Evolutionary conservation across 2,113 vertebrate species (phyloP).

Genomic region (Tachuris rubrigastra): DNA sequence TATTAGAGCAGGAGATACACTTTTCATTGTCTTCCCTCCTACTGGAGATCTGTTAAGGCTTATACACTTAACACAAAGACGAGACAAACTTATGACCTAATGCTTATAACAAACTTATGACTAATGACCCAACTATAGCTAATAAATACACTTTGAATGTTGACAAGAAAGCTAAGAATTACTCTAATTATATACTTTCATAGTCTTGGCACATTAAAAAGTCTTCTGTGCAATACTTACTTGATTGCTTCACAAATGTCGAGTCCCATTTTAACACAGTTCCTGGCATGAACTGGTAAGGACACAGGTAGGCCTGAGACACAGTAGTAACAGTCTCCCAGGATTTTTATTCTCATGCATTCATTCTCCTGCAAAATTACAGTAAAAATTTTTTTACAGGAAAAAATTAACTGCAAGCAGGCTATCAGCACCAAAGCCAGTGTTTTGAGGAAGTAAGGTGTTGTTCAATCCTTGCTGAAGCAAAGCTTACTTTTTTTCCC

Average conservation of each 20-base stretch:
- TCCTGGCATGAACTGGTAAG: conserved; percentile 92
- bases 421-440: not conserved
- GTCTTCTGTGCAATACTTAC: conserved; percentile 75
- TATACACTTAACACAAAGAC: not conserved
- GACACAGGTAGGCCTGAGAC: conserved; percentile 96
- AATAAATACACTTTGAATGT: not conserved
- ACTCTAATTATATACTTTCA: not conserved
- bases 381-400: not conserved
- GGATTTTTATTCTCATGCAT: conserved; percentile 99
- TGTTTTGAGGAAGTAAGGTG: not conserved
- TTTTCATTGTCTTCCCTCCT: not conserved
- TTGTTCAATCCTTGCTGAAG: not conserved
- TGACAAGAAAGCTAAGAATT: not conserved
- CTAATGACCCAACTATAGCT: not conserved
- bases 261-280: conserved; percentile 98
- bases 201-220: not conserved
- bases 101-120: not conserved
- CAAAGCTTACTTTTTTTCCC: not conserved
- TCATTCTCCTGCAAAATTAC: conserved; percentile 87
- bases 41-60: not conserved
- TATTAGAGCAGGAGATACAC: not conserved
- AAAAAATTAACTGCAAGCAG: not conserved
- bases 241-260: conserved; percentile 99
- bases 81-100: not conserved
- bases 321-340: conserved; percentile 98